Evolutionary conservation across 2,888 invertebrate species (phyloP), one percentile per base, ranked within the genome.

Genomic region (Deilephila elpenor): DNA sequence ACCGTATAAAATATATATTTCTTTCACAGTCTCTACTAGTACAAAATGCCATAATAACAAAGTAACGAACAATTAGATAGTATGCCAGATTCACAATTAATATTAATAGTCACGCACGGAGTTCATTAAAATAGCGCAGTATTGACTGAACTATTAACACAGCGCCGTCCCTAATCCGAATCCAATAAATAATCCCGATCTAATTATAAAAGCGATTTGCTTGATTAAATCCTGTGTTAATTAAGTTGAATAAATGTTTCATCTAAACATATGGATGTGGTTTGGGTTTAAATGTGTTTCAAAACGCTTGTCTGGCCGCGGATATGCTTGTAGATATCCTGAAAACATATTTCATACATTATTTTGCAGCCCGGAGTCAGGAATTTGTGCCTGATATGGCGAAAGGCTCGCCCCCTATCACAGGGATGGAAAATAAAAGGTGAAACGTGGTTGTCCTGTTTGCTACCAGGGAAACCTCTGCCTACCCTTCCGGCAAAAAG

Each of bases 141-240:
- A 67, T 67, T 44, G 67, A 51, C 64, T 44, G 44, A n/a, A 64
- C 67, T 67, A 67, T 67, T 67, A 67, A 20, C 67, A 67, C 25
- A 51, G 51, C 25, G 14, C 14, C 67, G 51, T 17, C 51, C 67
- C 51, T 67, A 67, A 67, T 25, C 51, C 67, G 3, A 17, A 25
- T 25, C 44, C 25, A 51, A 67, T 67, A 51, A 67, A 67, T 67
- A 67, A 25, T 67, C 67, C 51, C 25, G 17, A 51, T 67, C 44
- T 67, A 67, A 67, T 67, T 67, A 67, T 67, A 51, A 67, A 67
- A 51, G 67, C 51, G 67, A 67, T 51, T 51, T 51, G 51, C 51
- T 67, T 67, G 51, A 67, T 67, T 67, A 51, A 67, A 67, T 67
- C 25, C 67, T 17, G 44, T 51, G 67, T 67, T 67, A 64, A 64